phyloP scores from a whole-genome alignment of 35 echinoderm and acorn worm species.

The Apostichopus californicus region DNA sequence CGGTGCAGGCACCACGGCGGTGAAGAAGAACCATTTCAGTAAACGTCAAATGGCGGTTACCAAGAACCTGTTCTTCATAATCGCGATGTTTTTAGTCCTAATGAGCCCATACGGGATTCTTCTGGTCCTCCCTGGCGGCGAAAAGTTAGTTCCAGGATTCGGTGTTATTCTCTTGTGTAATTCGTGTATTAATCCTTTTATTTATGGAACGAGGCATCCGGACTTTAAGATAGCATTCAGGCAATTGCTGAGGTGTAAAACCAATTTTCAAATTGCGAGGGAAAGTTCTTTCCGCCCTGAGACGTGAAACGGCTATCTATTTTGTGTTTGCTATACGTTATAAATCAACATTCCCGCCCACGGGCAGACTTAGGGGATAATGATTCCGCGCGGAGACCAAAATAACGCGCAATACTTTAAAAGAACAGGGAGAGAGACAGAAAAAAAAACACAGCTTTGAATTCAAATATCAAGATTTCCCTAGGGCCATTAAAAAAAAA shows the following conservation, averaged over 20 bases:
- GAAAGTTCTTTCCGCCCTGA: conserved; percentile 33
- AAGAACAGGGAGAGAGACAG: too few species aligned
- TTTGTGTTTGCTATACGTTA: too few species aligned
- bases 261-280: conserved; percentile 29
- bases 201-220: conserved; percentile 80
- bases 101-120: conserved; percentile 68
- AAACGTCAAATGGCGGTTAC: conserved; percentile 82
- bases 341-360: too few species aligned
- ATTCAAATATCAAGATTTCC: too few species aligned
- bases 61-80: conserved; percentile 78
- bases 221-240: conserved; percentile 80
- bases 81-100: conserved; percentile 67
- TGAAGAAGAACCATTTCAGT: conserved; percentile 50
- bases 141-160: conserved; percentile 55
- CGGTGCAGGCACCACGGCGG: conserved; percentile 16
- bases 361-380: too few species aligned
- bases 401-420: too few species aligned
- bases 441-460: too few species aligned
- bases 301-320: neutral
- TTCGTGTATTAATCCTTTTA: conserved; percentile 73
- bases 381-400: too few species aligned
- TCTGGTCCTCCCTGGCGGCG: conserved; percentile 57
- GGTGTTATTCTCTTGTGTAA: conserved; percentile 73
- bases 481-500: too few species aligned
- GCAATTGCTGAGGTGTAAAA: conserved; percentile 39